These are phyloP conservation scores for Sakesphorus luctuosus DNA, from an alignment of 2,113 vertebrate species.

Conservation along the genomic window DNA sequence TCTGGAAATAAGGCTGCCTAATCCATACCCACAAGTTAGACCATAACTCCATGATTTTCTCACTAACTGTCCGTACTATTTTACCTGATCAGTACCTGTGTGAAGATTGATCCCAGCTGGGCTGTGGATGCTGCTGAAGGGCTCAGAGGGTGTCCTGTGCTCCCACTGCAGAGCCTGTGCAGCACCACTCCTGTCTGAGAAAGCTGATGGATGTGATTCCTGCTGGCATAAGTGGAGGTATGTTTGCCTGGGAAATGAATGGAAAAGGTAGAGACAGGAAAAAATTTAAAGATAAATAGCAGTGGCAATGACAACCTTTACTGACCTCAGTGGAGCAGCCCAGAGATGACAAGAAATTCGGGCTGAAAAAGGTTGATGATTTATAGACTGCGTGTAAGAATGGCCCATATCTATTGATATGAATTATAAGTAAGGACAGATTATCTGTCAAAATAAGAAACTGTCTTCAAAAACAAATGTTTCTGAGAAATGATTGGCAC, in stretches of 20 bases:
- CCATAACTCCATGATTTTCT: not conserved
- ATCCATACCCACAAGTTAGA: not conserved
- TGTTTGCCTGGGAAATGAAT: conserved; percentile 19
- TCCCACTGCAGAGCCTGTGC: not conserved
- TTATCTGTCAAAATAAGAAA: conserved; percentile 35
- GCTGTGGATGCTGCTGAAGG: not conserved
- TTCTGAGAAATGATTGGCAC: conserved; percentile 14
- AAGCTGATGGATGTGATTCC: conserved; percentile 32
- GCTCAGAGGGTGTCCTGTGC: not conserved
- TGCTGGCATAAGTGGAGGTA: conserved; percentile 46
- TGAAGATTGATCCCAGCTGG: not conserved
- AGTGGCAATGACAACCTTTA: conserved; percentile 39
- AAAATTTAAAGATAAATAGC: conserved; percentile 54
- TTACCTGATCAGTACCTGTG: not conserved
- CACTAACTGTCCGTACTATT: not conserved
- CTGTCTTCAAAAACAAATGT: conserved; percentile 29
- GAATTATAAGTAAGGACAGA: conserved; percentile 3
- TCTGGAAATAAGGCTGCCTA: not conserved
- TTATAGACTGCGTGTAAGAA: conserved; percentile 35
- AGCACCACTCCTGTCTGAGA: not conserved
- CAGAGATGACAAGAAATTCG: conserved; percentile 46
- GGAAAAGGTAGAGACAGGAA: conserved; percentile 17
- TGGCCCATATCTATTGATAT: not conserved
- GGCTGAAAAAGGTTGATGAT: conserved; percentile 13
- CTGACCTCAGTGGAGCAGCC: conserved; percentile 34